A percentile compares a stretch with the other conserved stretches of the same genome.
These are phyloP conservation scores for Spea multiplicata DNA, from an alignment of 2,113 vertebrate genomes.

Conservation along the genomic window DNA sequence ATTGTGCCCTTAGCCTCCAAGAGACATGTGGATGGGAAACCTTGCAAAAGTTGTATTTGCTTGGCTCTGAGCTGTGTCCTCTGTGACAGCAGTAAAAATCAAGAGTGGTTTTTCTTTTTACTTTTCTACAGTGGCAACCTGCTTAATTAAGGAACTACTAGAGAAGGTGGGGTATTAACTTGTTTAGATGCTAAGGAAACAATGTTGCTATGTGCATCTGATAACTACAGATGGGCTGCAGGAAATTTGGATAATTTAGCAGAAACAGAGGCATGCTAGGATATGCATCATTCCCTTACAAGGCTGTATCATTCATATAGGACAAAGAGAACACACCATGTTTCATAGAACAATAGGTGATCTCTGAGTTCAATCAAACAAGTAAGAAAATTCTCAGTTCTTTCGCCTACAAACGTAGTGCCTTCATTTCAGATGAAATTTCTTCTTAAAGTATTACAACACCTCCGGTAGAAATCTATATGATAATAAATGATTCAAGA, in stretches of 20 bases:
- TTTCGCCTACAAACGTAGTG: not conserved
- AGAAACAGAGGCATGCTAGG: not conserved
- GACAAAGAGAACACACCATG: not conserved
- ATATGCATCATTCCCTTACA: not conserved
- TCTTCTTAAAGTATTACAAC: conserved; percentile 34
- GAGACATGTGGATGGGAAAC: too few relatives aligned
- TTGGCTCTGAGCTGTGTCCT: too few relatives aligned
- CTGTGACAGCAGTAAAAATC: too few relatives aligned
- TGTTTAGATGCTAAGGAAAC: too few relatives aligned
- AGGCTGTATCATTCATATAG: not conserved
- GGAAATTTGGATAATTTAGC: conserved; percentile 13
- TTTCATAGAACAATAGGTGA: not conserved
- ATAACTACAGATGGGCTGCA: too few relatives aligned
- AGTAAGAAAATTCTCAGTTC: conserved; percentile 1
- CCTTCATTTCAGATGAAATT: conserved; percentile 28
- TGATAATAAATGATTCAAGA: conserved; percentile 44
- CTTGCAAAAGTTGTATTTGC: too few relatives aligned
- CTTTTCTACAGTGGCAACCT: too few relatives aligned
- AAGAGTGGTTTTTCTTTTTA: too few relatives aligned
- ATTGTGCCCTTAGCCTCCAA: too few relatives aligned
- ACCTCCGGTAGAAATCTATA: conserved; percentile 39
- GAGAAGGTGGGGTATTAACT: too few relatives aligned
- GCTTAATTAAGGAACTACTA: too few relatives aligned
- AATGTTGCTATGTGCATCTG: too few relatives aligned
- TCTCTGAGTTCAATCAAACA: not conserved